A percentile compares a stretch with the other conserved stretches of the same genome.
Conservation (phyloP, 2,888 invertebrate genomes). For the Synergus japonicus region DNA sequence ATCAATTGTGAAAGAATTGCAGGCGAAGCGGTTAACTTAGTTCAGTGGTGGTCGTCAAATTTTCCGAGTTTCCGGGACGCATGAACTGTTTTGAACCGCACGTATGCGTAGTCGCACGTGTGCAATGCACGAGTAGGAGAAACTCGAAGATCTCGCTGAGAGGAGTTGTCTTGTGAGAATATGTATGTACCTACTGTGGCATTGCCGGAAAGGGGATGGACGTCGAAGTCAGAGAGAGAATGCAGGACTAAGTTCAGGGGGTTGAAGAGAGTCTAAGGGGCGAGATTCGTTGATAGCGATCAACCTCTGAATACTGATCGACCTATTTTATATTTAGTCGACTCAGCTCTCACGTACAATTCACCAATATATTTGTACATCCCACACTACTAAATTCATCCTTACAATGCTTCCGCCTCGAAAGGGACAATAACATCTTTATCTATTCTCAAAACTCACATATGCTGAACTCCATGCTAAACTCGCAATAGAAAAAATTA, state of each 20-base stretch:
- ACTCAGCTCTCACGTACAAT: constrained; percentile 18
- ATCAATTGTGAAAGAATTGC: constrained; percentile 16
- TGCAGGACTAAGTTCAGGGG: constrained; percentile 21
- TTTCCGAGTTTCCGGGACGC: constrained; percentile 9
- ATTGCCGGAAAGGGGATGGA: constrained; percentile 4
- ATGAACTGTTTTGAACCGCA: constrained; percentile 27
- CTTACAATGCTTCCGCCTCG: constrained; percentile 7
- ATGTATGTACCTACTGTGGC: background rate
- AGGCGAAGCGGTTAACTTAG: background rate
- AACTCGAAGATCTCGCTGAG: constrained; percentile 15
- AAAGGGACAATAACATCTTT: constrained; percentile 34
- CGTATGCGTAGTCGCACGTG: constrained; percentile 30
- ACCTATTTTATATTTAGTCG: constrained; percentile 22
- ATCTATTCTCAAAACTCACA: background rate
- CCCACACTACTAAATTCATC: constrained; percentile 5
- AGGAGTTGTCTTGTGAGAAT: background rate
- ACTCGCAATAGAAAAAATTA: background rate
- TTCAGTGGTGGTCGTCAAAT: constrained; percentile 12
- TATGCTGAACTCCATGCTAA: too few species aligned
- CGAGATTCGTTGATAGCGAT: constrained; percentile 29
- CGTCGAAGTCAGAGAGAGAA: constrained; percentile 7
- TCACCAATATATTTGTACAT: background rate
- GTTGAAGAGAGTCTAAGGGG: background rate
- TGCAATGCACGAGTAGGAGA: constrained; percentile 16
- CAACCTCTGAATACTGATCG: constrained; percentile 31